These are phyloP conservation scores for Enteromius fasciolatus DNA, from an alignment of 2,797 vertebrate species.

Conservation along the genomic window DNA sequence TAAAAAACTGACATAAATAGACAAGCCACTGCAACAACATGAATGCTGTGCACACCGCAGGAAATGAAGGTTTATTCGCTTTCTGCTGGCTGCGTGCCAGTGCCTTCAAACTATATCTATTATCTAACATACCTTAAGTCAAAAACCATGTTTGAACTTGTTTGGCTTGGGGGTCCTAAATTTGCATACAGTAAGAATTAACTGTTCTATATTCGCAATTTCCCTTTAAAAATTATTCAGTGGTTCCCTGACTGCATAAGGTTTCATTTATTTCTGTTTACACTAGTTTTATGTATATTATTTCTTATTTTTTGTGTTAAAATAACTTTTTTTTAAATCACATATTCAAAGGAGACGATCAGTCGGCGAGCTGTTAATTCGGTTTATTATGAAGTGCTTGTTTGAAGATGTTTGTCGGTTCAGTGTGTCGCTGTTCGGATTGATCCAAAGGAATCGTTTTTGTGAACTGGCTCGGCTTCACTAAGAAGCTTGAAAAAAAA, in stretches of 20 bases:
- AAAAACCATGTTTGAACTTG: constrained; percentile 15
- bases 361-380: not conserved
- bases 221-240: not conserved
- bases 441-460: not conserved
- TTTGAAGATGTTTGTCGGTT: not conserved
- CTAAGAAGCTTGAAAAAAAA: not conserved
- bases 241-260: not conserved
- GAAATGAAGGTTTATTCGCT: not conserved
- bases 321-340: not conserved
- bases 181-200: not conserved
- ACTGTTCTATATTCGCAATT: not conserved
- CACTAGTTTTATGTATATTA: not conserved
- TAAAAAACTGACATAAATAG: not conserved
- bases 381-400: not conserved
- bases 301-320: too few relatives aligned
- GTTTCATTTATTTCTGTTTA: not conserved
- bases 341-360: not conserved
- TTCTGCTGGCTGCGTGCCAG: not conserved
- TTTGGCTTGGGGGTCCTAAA: not conserved
- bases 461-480: not conserved
- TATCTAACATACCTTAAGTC: not conserved
- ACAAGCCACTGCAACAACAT: not conserved
- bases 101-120: not conserved
- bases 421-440: not conserved
- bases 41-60: not conserved